Conservation (phyloP, 2,888 invertebrate species). For the Smittia aterrima region DNA sequence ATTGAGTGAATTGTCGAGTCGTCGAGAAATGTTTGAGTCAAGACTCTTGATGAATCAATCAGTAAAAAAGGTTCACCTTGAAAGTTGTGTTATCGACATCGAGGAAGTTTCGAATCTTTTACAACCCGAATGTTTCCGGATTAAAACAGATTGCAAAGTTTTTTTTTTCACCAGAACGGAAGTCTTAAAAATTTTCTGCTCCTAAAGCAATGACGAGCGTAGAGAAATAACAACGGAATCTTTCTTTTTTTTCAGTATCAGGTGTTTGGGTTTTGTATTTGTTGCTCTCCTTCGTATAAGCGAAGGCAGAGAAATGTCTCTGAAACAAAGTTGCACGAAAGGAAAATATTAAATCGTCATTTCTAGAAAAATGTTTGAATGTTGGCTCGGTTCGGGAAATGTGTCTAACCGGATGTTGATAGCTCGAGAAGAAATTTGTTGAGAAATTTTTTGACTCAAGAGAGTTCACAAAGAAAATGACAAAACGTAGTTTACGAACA, state of each 20-base stretch:
- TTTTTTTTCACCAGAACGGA: not conserved
- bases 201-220: not conserved
- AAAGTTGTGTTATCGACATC: not conserved
- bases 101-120: not conserved
- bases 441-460: too few relatives aligned
- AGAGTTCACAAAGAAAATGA: too few relatives aligned
- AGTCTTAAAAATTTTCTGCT: slow-evolving; percentile 6
- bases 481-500: too few relatives aligned
- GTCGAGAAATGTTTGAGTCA: not conserved
- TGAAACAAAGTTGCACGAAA: not conserved
- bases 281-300: too few relatives aligned
- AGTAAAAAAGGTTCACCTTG: too few relatives aligned
- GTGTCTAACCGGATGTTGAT: too few relatives aligned
- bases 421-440: too few relatives aligned
- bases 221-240: not conserved
- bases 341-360: slow-evolving; percentile 9
- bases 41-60: too few relatives aligned
- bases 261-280: not conserved
- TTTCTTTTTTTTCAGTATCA: slow-evolving; percentile 13
- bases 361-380: not conserved
- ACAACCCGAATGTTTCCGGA: slow-evolving; percentile 24
- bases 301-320: too few relatives aligned
- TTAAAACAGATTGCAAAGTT: slow-evolving; percentile 18
- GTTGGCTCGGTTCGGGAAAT: not conserved
- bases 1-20: not conserved